These are phyloP conservation scores for Oreortyx pictus DNA, from an alignment of 2,797 vertebrate genomes.

Conservation along the genomic window DNA sequence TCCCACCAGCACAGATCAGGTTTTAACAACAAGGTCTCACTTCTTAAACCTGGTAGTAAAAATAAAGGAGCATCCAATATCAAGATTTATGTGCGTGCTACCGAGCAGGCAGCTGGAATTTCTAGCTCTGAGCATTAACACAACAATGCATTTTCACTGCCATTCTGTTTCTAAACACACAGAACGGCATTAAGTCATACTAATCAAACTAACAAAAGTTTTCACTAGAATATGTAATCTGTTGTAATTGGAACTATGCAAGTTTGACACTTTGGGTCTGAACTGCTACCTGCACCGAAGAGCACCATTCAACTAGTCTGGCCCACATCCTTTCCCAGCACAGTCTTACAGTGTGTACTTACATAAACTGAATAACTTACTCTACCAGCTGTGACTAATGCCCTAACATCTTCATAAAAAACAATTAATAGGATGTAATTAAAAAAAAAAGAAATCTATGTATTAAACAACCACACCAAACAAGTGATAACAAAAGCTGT, in stretches of 20 bases:
- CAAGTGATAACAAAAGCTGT: not conserved
- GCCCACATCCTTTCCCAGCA: not conserved
- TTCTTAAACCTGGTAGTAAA: not conserved
- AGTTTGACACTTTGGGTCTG: not conserved
- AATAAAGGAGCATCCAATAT: not conserved
- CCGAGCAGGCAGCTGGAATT: not conserved
- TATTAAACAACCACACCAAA: not conserved
- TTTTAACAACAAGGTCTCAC: not conserved
- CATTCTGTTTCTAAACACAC: not conserved
- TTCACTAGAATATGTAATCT: not conserved
- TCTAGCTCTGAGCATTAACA: not conserved
- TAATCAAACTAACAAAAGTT: not conserved
- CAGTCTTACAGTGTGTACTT: rapidly evolving
- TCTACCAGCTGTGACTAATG: not conserved
- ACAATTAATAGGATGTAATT: rapidly evolving
- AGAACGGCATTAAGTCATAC: not conserved
- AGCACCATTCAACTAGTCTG: too few species aligned
- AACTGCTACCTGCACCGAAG: not conserved
- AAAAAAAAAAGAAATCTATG: not conserved
- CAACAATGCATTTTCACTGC: not conserved
- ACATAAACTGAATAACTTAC: not conserved
- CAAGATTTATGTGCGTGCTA: not conserved
- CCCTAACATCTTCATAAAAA: not conserved
- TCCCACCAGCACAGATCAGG: not conserved
- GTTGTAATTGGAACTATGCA: not conserved